phyloP scores from a whole-genome alignment of 30 jellyfish, hydroid and myxozoan genomes.

The Morbakka virulenta region DNA sequence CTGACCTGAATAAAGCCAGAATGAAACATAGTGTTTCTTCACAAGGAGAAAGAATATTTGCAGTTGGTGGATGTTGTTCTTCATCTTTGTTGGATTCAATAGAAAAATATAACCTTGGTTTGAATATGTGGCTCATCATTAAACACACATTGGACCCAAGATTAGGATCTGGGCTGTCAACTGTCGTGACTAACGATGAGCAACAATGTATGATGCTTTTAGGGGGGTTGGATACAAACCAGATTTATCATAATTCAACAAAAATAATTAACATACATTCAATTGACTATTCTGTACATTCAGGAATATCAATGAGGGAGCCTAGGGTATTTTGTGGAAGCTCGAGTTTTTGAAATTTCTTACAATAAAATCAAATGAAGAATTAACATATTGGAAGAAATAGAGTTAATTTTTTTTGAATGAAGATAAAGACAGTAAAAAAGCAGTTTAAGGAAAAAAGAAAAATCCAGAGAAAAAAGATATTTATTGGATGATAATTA shows the following conservation, averaged over 20 bases:
- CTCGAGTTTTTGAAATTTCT: background rate
- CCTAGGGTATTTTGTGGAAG: slow-evolving; percentile 68
- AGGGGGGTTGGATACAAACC: slow-evolving; percentile 77
- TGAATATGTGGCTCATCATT: slow-evolving; percentile 91
- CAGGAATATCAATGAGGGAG: slow-evolving; percentile 66
- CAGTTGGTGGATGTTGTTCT: slow-evolving; percentile 87
- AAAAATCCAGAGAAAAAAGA: no score
- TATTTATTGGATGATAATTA: no score
- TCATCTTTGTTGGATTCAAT: slow-evolving; percentile 64
- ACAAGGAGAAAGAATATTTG: slow-evolving; percentile 73
- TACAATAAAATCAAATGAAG: no score
- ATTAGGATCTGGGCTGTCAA: slow-evolving; percentile 70
- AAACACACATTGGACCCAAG: slow-evolving; percentile 75
- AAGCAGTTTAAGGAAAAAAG: no score
- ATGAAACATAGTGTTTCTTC: slow-evolving; percentile 85
- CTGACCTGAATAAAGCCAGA: slow-evolving; percentile 79
- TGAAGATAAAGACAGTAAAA: no score
- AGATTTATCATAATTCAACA: slow-evolving; percentile 59
- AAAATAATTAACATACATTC: slow-evolving; percentile 50
- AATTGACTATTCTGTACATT: slow-evolving; percentile 56
- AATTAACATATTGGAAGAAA: no score
- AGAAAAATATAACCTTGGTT: slow-evolving; percentile 82
- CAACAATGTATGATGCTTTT: slow-evolving; percentile 50
- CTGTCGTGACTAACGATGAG: slow-evolving; percentile 49
- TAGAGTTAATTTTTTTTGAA: no score